These are phyloP conservation scores for Arizona elegans DNA, from an alignment of 2,113 vertebrate species.

Conservation along the genomic window DNA sequence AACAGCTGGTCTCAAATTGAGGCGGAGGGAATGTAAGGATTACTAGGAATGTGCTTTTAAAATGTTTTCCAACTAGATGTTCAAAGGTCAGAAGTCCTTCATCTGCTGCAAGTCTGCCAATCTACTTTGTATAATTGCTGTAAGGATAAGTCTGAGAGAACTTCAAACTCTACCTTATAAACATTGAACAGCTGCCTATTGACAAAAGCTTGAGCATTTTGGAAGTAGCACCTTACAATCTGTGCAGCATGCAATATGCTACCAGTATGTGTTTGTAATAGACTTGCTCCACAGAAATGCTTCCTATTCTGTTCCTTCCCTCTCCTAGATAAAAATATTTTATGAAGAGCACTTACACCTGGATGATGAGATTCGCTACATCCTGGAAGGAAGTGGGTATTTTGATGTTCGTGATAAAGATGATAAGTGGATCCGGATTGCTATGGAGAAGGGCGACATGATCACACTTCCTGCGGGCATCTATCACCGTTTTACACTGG, in stretches of 20 bases:
- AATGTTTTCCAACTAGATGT: background rate
- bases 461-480: slow-evolving; percentile 92
- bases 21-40: background rate
- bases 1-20: background rate
- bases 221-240: background rate
- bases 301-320: background rate
- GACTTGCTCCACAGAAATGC: slow-evolving; percentile 22
- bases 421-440: slow-evolving; percentile 89
- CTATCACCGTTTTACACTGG: slow-evolving; percentile 92
- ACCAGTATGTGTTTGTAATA: background rate
- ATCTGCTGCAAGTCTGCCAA: background rate
- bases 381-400: slow-evolving; percentile 89
- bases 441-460: slow-evolving; percentile 87
- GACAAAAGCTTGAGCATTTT: background rate
- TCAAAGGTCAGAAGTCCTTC: background rate
- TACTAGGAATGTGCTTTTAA: background rate
- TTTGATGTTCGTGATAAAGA: slow-evolving; percentile 87
- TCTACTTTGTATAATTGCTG: background rate
- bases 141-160: background rate
- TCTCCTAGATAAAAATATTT: slow-evolving; percentile 82
- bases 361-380: slow-evolving; percentile 93
- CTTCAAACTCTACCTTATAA: background rate
- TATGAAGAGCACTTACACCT: slow-evolving; percentile 90
- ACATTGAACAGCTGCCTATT: background rate
- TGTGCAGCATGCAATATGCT: background rate